phyloP scores from a whole-genome alignment of 37 sponge, comb jelly and placozoan genomes.

The Aplysina aerophoba region DNA sequence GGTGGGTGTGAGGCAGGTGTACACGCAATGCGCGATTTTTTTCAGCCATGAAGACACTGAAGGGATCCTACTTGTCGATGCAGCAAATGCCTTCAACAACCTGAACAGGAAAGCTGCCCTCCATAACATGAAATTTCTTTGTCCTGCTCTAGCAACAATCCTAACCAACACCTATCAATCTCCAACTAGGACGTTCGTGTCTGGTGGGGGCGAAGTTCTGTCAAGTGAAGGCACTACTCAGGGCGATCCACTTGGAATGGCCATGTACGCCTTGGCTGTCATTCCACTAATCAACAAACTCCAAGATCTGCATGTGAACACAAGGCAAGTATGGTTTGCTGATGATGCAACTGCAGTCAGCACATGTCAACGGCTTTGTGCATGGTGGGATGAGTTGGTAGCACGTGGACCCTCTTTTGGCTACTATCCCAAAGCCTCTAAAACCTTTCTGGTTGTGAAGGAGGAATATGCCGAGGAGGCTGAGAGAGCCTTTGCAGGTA shows the following conservation, averaged over 20 bases:
- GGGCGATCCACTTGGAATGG: constrained; percentile 50
- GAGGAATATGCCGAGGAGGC: no score
- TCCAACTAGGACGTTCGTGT: background rate
- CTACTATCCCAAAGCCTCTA: no score
- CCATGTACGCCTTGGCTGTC: constrained; percentile 56
- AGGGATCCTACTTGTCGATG: no score
- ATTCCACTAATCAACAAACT: constrained; percentile 45
- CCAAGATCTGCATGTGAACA: background rate
- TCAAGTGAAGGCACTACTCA: constrained; percentile 59
- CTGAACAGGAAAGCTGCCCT: no score
- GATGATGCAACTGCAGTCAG: constrained; percentile 6
- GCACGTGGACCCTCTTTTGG: background rate
- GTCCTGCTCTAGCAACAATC: constrained; percentile 33
- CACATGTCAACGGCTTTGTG: background rate
- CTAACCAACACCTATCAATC: constrained; percentile 45
- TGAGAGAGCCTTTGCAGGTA: background rate
- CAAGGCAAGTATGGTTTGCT: constrained; percentile 2
- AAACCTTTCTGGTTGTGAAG: background rate
- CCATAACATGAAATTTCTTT: constrained; percentile 9
- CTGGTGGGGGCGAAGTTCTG: constrained; percentile 36
- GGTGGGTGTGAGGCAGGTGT: constrained; percentile 4
- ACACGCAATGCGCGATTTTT: no score
- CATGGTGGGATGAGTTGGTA: constrained; percentile 1
- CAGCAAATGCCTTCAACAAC: no score
- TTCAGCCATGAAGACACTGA: no score